A percentile compares a stretch with the other conserved stretches of the same genome.
These are phyloP conservation scores for Notolabrus celidotus DNA, from an alignment of 2,797 vertebrate genomes.

Conservation along the genomic window DNA sequence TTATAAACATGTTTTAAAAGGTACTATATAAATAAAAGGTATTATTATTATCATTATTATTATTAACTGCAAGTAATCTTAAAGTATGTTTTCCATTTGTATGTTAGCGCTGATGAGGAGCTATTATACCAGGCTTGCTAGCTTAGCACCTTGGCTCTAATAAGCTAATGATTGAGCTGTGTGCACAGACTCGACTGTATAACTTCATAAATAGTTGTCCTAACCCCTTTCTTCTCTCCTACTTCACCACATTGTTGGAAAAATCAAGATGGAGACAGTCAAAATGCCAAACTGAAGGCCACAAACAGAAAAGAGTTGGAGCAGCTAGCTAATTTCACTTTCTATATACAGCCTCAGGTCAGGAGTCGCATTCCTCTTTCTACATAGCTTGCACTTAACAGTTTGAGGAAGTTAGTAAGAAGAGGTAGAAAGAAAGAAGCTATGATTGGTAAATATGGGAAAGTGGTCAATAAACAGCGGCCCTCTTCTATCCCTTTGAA, in stretches of 20 bases:
- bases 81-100: too few species aligned
- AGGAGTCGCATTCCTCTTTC: not conserved
- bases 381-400: not conserved
- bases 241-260: too few species aligned
- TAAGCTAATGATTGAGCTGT: not conserved
- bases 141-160: not conserved
- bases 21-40: too few species aligned
- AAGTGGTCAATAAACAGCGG: not conserved
- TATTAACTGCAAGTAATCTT: too few species aligned
- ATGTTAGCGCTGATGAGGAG: too few species aligned
- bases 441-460: not conserved
- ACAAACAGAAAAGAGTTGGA: too few species aligned
- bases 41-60: too few species aligned
- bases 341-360: not conserved
- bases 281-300: too few species aligned
- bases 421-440: not conserved
- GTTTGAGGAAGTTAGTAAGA: not conserved
- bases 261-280: too few species aligned
- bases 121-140: not conserved
- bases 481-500: not conserved
- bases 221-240: too few species aligned
- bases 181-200: not conserved
- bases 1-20: too few species aligned
- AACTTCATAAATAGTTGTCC: not conserved
- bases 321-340: not conserved